Evolutionary conservation across 1,140 invertebrate genomes (phyloP).

Genomic region (Homalodisca vitripennis): DNA sequence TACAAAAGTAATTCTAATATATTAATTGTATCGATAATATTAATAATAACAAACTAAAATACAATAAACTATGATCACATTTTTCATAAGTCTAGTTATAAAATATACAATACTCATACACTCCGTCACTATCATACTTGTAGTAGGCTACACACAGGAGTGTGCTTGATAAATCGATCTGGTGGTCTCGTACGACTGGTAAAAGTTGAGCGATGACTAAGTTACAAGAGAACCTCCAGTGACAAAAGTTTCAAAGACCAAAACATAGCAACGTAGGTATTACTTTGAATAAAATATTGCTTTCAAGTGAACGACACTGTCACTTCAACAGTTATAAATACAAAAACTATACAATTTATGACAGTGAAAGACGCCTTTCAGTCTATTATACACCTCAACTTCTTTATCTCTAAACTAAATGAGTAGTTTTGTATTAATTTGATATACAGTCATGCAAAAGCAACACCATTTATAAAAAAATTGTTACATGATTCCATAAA

Average conservation of each 20-base stretch:
- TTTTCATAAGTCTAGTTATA: slow-evolving; percentile 36
- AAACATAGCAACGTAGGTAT: neutral
- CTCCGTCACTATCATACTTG: neutral
- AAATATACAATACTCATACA: slow-evolving; percentile 24
- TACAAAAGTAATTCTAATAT: slow-evolving; percentile 27
- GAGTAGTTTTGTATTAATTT: neutral
- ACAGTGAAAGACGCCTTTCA: slow-evolving; percentile 17
- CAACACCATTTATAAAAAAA: neutral
- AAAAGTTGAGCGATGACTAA: slow-evolving; percentile 2
- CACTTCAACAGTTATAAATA: neutral
- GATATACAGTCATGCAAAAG: neutral
- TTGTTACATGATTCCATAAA: too few relatives aligned
- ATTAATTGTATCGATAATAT: slow-evolving; percentile 34
- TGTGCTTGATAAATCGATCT: slow-evolving; percentile 42
- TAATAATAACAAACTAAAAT: slow-evolving; percentile 32
- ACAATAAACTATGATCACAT: slow-evolving; percentile 36
- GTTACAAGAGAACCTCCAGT: too few relatives aligned
- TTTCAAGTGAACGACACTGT: neutral
- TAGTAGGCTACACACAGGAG: neutral
- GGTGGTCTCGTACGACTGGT: neutral
- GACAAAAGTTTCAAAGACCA: too few relatives aligned
- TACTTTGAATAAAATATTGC: slow-evolving; percentile 5
- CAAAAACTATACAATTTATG: slow-evolving; percentile 6
- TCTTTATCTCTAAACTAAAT: neutral
- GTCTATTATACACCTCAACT: slow-evolving; percentile 14